Base-by-base conservation (phyloP, 2,888 invertebrate species). In the Malthinus flaveolus region DNA sequence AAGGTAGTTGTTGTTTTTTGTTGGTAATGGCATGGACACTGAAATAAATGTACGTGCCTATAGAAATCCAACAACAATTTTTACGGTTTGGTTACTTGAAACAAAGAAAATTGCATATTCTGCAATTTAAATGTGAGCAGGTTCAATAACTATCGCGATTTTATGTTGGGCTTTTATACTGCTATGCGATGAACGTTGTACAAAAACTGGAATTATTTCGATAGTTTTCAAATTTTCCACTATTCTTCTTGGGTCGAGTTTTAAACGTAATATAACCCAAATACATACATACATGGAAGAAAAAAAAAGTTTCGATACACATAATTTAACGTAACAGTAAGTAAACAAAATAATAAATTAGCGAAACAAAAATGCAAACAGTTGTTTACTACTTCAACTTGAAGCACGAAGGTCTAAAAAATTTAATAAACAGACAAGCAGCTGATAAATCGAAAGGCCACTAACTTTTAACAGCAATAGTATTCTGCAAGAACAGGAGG, bases 401-500 rank as follows among this genome's bases (percentile, higher is more conserved):
- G 39, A 7, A 42, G 39, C 39, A 42, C 39, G 15, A 42, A 42
- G 15, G 23, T 15, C 6, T 42, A 42, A 10, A 42, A 42, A n/a
- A 15, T 42, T 15, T 12, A 42, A 42, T 42, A 42, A 42, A 42
- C 39, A 42, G 5, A 42, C 39, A 42, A 42, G 3, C 39, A 42
- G 70, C 68, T 69, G 69, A 68, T 68, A 51, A 45, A 58, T 62
- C 59, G 45, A 62, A 63, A 67, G 68, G 68, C 67, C 70, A 68
- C 67, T 67, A 70, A 68, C 67, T 63, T 63, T 57, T 59, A 46
- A 15, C 33, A 53, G 53, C 56, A 54, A 52, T 50, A 36, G 33
- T 51, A 56, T 42, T 42, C 5, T 42, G 39, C 15, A 35, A 10
- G 9, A 12, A 39, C 9, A 39, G 39, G 12, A n/a, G n/a, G 11